A percentile compares a stretch with the other conserved stretches of the same genome.
Conservation (phyloP, 2,888 invertebrate genomes). For the Alentia gelatinosa region DNA sequence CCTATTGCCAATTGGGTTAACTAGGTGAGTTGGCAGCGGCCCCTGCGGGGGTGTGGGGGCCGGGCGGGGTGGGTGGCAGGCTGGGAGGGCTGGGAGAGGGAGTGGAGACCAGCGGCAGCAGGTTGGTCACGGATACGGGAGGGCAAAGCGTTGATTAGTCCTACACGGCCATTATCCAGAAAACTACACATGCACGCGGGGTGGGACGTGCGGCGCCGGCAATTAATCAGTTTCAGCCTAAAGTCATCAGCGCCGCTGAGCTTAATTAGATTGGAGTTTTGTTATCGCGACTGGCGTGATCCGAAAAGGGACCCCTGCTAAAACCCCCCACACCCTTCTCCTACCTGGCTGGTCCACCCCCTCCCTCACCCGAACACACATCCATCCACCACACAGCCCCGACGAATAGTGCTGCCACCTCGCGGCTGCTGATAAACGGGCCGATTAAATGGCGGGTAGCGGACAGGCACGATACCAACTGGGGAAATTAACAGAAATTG, state of each 20-base stretch:
- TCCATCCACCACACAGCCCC: not conserved
- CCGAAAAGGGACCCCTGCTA: too few species aligned
- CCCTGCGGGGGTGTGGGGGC: not conserved
- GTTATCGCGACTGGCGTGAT: slow-evolving; percentile 39
- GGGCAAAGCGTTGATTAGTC: slow-evolving; percentile 23
- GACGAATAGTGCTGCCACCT: slow-evolving; percentile 11
- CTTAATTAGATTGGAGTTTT: slow-evolving; percentile 53
- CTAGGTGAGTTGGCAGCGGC: too few species aligned
- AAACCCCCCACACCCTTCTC: too few species aligned
- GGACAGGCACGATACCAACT: slow-evolving; percentile 14
- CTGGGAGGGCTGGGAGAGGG: not conserved
- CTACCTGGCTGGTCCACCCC: too few species aligned
- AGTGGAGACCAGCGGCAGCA: not conserved
- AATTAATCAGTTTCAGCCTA: slow-evolving; percentile 39
- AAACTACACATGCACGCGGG: slow-evolving; percentile 20
- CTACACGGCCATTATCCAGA: slow-evolving; percentile 29
- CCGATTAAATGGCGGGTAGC: slow-evolving; percentile 9
- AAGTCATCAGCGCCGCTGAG: not conserved
- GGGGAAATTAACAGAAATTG: not conserved
- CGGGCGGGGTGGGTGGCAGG: not conserved
- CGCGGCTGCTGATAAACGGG: slow-evolving; percentile 11
- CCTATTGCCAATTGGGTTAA: too few species aligned
- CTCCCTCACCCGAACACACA: not conserved
- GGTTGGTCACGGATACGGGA: not conserved
- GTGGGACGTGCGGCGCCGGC: not conserved